Percentiles rank a stretch among this genome's conserved stretches.
These are phyloP conservation scores for Hyaena hyaena DNA, from an alignment of 2,113 vertebrate species.

Conservation along the genomic window DNA sequence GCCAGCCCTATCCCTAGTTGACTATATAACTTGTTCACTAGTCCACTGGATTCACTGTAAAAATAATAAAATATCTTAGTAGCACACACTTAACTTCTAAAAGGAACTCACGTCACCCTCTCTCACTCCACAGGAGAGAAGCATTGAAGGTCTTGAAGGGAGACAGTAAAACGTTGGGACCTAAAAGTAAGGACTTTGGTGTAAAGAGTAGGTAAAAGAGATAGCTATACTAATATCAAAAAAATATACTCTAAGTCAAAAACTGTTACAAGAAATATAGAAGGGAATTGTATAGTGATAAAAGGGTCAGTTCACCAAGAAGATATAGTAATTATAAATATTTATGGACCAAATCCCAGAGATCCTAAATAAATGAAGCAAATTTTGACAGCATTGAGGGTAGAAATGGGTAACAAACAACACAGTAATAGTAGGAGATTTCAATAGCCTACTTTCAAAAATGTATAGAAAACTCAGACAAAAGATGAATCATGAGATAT, in stretches of 20 bases:
- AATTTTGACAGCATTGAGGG: background rate
- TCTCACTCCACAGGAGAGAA: background rate
- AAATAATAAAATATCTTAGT: constrained; percentile 1
- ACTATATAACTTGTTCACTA: background rate
- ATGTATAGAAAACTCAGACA: background rate
- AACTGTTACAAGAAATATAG: background rate
- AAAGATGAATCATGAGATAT: background rate
- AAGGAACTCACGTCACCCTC: background rate
- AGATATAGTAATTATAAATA: constrained; percentile 28
- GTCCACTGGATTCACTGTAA: background rate
- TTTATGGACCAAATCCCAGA: background rate
- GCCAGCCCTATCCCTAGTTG: background rate
- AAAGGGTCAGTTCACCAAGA: background rate
- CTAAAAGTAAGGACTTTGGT: background rate
- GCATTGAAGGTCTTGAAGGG: background rate
- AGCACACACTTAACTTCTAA: background rate
- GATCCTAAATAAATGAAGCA: background rate
- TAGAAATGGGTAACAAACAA: background rate
- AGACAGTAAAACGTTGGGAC: background rate
- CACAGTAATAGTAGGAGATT: background rate
- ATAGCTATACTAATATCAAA: background rate
- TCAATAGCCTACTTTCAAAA: background rate
- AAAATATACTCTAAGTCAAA: background rate
- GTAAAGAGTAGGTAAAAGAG: background rate
- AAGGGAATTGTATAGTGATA: background rate